Conservation (phyloP, 2,113 vertebrate genomes). For the Odontesthes bonariensis region DNA sequence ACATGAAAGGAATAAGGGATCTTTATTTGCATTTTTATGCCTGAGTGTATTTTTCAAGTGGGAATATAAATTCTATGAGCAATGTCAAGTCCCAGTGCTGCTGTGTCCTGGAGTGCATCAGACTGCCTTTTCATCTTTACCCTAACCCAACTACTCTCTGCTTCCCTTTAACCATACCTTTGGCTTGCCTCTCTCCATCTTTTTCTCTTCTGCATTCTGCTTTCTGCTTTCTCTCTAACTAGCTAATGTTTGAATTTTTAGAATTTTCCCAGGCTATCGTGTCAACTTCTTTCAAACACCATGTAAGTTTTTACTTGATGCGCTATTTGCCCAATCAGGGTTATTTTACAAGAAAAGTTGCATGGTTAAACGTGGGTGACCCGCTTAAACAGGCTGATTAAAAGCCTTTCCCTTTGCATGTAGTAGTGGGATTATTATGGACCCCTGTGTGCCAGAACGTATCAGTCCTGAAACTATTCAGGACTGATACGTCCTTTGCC, state of each 20-base stretch:
- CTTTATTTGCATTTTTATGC: conserved; percentile 78
- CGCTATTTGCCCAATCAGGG: background rate
- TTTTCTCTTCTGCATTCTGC: background rate
- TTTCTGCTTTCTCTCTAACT: background rate
- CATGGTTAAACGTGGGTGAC: no score
- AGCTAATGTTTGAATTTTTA: conserved; percentile 18
- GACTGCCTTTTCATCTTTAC: conserved; percentile 78
- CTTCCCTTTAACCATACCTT: conserved; percentile 43
- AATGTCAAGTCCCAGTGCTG: conserved; percentile 64
- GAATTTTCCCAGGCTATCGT: conserved; percentile 3
- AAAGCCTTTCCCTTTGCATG: no score
- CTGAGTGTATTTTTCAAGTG: conserved; percentile 75
- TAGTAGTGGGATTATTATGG: no score
- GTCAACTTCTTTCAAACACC: background rate
- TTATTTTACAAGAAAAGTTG: background rate
- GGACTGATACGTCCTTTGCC: no score
- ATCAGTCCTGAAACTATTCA: no score
- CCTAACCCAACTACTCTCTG: conserved; percentile 51
- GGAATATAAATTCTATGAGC: conserved; percentile 74
- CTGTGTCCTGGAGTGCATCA: conserved; percentile 75
- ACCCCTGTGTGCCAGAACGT: no score
- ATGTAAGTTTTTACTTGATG: conserved; percentile 19
- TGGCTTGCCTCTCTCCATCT: conserved; percentile 8
- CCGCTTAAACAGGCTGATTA: no score
- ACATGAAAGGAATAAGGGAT: conserved; percentile 78